Evolutionary conservation across 2,888 invertebrate genomes (phyloP).

Genomic region (Ditula angustiorana): DNA sequence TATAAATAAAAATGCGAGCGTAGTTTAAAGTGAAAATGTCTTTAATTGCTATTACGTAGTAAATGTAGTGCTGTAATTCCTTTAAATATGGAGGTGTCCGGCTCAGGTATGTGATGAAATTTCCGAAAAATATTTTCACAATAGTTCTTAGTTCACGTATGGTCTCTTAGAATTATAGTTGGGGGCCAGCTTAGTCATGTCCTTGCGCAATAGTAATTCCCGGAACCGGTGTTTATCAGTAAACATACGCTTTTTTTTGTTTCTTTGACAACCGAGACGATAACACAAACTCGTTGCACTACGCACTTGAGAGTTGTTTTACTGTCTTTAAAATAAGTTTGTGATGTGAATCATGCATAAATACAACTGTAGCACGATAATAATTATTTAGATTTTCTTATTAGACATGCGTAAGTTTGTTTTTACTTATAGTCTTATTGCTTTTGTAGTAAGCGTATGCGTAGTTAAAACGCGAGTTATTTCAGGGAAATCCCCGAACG

Average conservation of each 20-base stretch:
- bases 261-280: slow-evolving; percentile 70
- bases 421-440: slow-evolving; percentile 15
- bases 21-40: slow-evolving; percentile 23
- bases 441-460: slow-evolving; percentile 23
- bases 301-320: slow-evolving; percentile 44
- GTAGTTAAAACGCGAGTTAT: slow-evolving; percentile 41
- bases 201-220: slow-evolving; percentile 34
- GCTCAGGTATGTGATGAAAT: slow-evolving; percentile 62
- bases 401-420: slow-evolving; percentile 37
- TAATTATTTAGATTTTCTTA: slow-evolving; percentile 23
- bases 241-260: slow-evolving; percentile 46
- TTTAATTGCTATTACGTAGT: slow-evolving; percentile 12
- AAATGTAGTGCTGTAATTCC: slow-evolving; percentile 41
- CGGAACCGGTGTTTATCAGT: slow-evolving; percentile 34
- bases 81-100: slow-evolving; percentile 73
- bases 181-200: neutral
- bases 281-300: slow-evolving; percentile 52
- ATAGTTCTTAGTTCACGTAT: slow-evolving; percentile 27
- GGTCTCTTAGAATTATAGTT: slow-evolving; percentile 2
- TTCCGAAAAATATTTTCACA: slow-evolving; percentile 39
- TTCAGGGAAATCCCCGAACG: slow-evolving; percentile 77
- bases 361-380: neutral
- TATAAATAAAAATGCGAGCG: neutral
- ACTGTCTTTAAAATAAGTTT: slow-evolving; percentile 17
- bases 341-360: slow-evolving; percentile 13